These are phyloP conservation scores for Drosophila truncata DNA, from an alignment of 1,140 invertebrate species.

Conservation along the genomic window DNA sequence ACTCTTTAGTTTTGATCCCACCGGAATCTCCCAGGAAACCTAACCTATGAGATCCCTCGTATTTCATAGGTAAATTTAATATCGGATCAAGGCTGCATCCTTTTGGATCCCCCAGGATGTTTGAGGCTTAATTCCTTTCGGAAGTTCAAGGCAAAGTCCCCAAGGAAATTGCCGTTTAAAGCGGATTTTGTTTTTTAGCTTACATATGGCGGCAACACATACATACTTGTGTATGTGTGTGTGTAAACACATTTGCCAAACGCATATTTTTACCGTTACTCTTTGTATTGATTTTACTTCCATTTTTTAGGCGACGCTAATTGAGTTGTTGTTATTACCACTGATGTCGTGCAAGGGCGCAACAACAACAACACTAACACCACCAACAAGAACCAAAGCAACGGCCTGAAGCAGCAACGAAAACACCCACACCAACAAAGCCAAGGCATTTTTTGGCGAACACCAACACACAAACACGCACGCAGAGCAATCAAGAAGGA, in stretches of 20 bases:
- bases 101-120: no score
- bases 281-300: conserved; percentile 73
- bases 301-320: conserved; percentile 52
- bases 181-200: background rate
- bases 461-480: conserved; percentile 10
- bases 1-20: conserved; percentile 1
- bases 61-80: background rate
- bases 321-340: conserved; percentile 64
- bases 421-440: conserved; percentile 25
- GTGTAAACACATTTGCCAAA: conserved; percentile 42
- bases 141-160: background rate
- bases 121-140: background rate
- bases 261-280: conserved; percentile 34
- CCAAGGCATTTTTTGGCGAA: conserved; percentile 4
- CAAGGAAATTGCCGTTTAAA: background rate
- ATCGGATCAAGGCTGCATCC: background rate
- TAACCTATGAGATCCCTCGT: background rate
- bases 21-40: background rate
- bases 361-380: conserved; percentile 3
- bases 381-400: conserved; percentile 12
- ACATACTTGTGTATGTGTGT: background rate
- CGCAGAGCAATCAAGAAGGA: background rate
- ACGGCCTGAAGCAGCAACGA: conserved; percentile 31
- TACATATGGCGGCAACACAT: conserved; percentile 25
- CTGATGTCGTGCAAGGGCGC: conserved; percentile 57